phyloP scores from a whole-genome alignment of 2,113 vertebrate genomes.

The Rhinolophus sinicus region DNA sequence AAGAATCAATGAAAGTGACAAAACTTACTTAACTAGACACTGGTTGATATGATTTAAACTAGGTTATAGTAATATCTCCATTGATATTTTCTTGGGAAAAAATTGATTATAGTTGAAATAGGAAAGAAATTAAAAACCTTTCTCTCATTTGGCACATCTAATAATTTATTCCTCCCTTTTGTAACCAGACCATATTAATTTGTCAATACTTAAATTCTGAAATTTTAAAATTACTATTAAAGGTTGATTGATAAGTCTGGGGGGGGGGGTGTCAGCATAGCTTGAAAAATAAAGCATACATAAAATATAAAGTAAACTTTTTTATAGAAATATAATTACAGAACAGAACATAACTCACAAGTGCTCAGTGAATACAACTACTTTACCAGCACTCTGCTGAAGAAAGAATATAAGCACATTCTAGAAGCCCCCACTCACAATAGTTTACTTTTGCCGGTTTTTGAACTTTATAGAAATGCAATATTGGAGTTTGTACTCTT shows the following conservation, averaged over 20 bases:
- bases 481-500: background rate
- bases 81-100: background rate
- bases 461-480: background rate
- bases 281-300: background rate
- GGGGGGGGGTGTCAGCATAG: background rate
- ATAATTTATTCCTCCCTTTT: background rate
- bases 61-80: background rate
- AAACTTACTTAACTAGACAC: background rate
- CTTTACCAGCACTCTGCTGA: background rate
- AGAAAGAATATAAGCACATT: background rate
- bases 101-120: background rate
- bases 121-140: background rate
- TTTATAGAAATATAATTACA: background rate
- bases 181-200: background rate
- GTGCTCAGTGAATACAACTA: background rate
- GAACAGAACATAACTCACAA: background rate
- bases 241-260: background rate
- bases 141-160: background rate
- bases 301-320: background rate
- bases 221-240: background rate
- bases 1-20: background rate
- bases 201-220: slow-evolving; percentile 4
- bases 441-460: background rate
- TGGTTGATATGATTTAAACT: background rate
- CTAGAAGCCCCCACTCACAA: background rate